phyloP scores from a whole-genome alignment of 2,888 invertebrate species.

The Cerastis rubricosa region DNA sequence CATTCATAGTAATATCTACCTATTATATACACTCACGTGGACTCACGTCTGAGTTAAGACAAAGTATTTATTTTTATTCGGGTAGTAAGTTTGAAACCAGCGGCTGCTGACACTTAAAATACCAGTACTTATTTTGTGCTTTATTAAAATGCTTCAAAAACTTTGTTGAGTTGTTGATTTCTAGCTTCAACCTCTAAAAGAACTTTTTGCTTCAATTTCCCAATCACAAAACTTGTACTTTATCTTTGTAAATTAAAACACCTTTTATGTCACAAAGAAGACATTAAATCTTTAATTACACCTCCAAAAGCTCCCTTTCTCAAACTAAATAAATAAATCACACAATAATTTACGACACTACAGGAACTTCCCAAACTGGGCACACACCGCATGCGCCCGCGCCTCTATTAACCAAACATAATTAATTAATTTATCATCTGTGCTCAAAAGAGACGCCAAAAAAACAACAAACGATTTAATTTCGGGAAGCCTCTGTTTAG shows the following conservation, averaged over 20 bases:
- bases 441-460: conserved; percentile 70
- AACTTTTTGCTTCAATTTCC: neutral
- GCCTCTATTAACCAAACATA: conserved; percentile 85
- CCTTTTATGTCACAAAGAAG: neutral
- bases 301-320: conserved; percentile 11
- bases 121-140: neutral
- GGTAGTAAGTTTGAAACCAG: neutral
- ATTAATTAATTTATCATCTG: conserved; percentile 86
- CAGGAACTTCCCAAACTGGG: conserved; percentile 59
- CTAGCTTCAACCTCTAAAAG: no score
- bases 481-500: conserved; percentile 71
- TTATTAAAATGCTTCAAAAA: neutral
- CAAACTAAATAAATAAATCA: conserved; percentile 62
- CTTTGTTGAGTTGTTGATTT: neutral
- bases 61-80: neutral
- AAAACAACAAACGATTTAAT: conserved; percentile 77
- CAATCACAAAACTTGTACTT: neutral
- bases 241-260: neutral
- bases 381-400: conserved; percentile 65
- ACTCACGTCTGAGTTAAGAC: neutral
- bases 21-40: neutral
- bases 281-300: conserved; percentile 28
- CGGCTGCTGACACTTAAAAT: neutral
- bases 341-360: conserved; percentile 63
- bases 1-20: no score